Conservation (phyloP, 2,888 invertebrate species). For the Pyrrhopygopsis socrates region DNA sequence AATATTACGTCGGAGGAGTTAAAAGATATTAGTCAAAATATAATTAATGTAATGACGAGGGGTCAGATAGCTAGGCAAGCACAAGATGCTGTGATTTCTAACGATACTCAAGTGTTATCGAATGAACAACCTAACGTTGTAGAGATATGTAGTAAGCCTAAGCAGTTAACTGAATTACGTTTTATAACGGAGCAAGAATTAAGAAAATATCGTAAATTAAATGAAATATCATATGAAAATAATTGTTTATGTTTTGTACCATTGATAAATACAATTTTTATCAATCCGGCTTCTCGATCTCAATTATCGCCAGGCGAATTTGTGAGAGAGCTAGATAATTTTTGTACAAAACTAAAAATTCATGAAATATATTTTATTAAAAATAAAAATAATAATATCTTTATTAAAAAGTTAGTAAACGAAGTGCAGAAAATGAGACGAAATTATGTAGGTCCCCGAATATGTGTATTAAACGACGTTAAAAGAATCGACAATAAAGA, state of each 20-base stretch:
- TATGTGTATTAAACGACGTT: too few species aligned
- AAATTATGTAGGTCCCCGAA: too few species aligned
- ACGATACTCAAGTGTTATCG: neutral
- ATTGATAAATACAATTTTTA: too few species aligned
- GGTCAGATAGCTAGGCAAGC: neutral
- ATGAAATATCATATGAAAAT: too few species aligned
- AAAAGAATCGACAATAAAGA: too few species aligned
- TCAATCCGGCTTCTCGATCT: neutral
- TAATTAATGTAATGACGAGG: neutral
- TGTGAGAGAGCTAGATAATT: slow-evolving; percentile 47
- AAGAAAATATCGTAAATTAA: too few species aligned
- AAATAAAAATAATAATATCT: too few species aligned
- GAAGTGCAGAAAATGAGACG: too few species aligned
- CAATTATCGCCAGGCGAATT: slow-evolving; percentile 17
- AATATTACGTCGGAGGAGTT: neutral
- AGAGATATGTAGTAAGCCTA: neutral
- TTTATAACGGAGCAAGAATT: too few species aligned
- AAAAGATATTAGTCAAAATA: neutral
- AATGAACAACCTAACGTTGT: neutral
- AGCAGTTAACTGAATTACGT: neutral
- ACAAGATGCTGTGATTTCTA: neutral
- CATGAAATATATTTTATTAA: neutral
- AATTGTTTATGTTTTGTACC: too few species aligned
- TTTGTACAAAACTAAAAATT: slow-evolving; percentile 15
- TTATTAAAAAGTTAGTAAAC: too few species aligned